Conservation (phyloP, 2,113 vertebrate species). For the Turdus rufiventris region DNA sequence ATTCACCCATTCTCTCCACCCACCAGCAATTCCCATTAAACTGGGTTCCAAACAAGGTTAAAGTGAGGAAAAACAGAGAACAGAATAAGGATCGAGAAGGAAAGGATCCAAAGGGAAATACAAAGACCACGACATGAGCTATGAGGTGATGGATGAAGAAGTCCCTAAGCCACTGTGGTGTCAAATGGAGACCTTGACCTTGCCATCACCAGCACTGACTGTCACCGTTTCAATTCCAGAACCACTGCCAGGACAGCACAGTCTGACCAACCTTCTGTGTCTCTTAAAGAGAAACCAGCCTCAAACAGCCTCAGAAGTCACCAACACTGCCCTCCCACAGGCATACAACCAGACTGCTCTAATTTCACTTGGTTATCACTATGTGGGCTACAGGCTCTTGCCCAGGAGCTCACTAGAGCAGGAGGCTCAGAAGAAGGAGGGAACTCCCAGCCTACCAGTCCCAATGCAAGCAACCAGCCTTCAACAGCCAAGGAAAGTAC, state of each 20-base stretch:
- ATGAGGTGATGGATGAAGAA: neutral
- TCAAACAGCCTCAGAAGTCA: neutral
- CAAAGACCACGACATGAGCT: neutral
- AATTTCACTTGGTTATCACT: neutral
- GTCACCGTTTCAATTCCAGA: neutral
- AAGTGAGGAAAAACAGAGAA: neutral
- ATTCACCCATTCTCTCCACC: neutral
- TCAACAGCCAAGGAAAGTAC: neutral
- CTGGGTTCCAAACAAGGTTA: neutral
- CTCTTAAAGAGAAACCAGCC: neutral
- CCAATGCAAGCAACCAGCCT: neutral
- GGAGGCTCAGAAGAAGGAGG: neutral
- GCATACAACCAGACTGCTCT: neutral
- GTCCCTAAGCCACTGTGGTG: neutral
- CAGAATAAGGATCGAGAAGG: neutral
- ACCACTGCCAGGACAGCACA: neutral
- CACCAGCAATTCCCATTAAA: neutral
- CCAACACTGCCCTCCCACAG: neutral
- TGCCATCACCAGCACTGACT: neutral
- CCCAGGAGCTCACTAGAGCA: neutral
- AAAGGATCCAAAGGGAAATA: neutral
- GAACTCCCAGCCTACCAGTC: neutral
- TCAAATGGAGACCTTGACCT: neutral
- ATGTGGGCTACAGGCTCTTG: neutral
- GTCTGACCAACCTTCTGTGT: neutral